Evolutionary conservation across 92 coral and sea anemone species (phyloP).

Genomic region (Epizoanthus scotinus): DNA sequence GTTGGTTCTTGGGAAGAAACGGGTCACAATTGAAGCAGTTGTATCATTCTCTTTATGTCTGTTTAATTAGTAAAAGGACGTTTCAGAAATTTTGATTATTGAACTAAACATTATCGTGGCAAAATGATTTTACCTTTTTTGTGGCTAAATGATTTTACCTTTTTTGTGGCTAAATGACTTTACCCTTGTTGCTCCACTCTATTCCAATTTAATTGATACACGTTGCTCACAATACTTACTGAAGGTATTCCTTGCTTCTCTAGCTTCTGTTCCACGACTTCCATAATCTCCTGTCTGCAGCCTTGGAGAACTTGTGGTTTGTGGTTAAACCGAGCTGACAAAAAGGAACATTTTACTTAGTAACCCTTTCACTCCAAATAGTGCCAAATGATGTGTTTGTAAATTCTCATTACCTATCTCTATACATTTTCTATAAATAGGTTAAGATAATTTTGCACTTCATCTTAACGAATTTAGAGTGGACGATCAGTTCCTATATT

Average conservation of each 20-base stretch:
- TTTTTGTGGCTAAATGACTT: too few species aligned
- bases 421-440: too few species aligned
- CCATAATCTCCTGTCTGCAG: conserved; percentile 82
- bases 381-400: too few species aligned
- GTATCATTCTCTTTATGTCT: too few species aligned
- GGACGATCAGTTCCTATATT: too few species aligned
- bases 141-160: not conserved
- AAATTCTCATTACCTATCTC: too few species aligned
- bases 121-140: not conserved
- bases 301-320: conserved; percentile 71
- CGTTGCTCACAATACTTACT: conserved; percentile 44
- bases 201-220: not conserved
- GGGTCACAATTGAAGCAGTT: not conserved
- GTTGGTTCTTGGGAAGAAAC: not conserved
- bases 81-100: not conserved
- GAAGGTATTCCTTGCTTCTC: conserved; percentile 73
- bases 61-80: not conserved
- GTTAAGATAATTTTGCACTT: too few species aligned
- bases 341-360: not conserved
- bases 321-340: conserved; percentile 86
- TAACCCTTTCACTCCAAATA: too few species aligned
- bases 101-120: not conserved
- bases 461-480: too few species aligned
- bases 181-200: not conserved
- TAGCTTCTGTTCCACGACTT: conserved; percentile 77